Conservation (phyloP, 1,140 invertebrate genomes). For the Berghia stephanieae region DNA sequence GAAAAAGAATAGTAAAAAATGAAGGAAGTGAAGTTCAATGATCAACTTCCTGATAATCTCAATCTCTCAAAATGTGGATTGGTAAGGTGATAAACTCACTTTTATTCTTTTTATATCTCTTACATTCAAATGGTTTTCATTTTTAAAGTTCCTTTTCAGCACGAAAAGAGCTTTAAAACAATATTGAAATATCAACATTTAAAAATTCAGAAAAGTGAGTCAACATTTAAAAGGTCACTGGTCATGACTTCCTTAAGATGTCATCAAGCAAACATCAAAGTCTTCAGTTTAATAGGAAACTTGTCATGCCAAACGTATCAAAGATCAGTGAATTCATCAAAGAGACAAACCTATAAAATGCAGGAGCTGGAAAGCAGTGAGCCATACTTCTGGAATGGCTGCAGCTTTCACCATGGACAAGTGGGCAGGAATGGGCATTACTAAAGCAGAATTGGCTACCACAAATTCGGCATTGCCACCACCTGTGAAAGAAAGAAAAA, state of each 20-base stretch:
- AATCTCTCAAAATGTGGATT: neutral
- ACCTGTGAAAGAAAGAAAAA: conserved; percentile 39
- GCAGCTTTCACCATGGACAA: conserved; percentile 58
- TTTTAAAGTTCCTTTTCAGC: neutral
- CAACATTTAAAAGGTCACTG: no score
- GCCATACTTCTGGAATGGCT: conserved; percentile 66
- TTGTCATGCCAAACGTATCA: neutral
- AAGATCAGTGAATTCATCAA: neutral
- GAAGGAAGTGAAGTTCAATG: neutral
- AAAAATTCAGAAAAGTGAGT: no score
- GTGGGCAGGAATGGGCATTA: conserved; percentile 55
- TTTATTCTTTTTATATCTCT: no score
- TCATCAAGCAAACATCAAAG: no score
- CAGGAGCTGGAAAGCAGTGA: conserved; percentile 66
- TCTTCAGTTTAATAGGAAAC: neutral
- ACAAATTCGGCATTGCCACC: conserved; percentile 67
- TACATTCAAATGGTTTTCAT: neutral
- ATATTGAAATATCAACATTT: no score
- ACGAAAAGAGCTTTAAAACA: neutral
- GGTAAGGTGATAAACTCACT: neutral
- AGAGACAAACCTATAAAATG: conserved; percentile 52
- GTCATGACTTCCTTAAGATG: no score
- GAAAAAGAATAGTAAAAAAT: no score
- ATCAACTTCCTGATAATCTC: neutral
- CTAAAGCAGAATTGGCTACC: conserved; percentile 52